phyloP scores from a whole-genome alignment of 1,140 invertebrate species.

The Papilio aristodemus region DNA sequence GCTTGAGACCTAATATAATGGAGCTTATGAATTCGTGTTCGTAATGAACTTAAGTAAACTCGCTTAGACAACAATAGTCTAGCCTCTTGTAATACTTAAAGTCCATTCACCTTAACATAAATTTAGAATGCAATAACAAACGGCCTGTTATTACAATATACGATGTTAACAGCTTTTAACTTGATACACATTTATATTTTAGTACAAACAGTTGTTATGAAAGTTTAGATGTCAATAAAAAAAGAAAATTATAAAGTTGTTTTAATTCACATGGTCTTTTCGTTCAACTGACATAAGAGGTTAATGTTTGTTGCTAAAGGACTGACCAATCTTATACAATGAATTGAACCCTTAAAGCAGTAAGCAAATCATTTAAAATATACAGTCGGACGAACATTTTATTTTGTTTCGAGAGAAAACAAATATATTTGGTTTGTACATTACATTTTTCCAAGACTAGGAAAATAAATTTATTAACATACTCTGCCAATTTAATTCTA shows the following conservation, averaged over 20 bases:
- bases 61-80: constrained; percentile 48
- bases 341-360: too few species aligned
- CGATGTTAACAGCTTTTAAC: constrained; percentile 75
- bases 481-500: too few species aligned
- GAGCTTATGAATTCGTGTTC: constrained; percentile 54
- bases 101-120: constrained; percentile 67
- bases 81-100: constrained; percentile 58
- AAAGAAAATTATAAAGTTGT: constrained; percentile 52
- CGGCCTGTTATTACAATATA: constrained; percentile 62
- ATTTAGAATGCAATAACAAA: constrained; percentile 60
- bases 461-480: too few species aligned
- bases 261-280: constrained; percentile 39
- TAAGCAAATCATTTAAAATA: too few species aligned
- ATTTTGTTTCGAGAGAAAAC: too few species aligned
- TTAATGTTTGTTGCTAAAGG: too few species aligned
- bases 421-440: too few species aligned
- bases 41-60: constrained; percentile 45
- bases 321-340: too few species aligned
- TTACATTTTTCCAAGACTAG: too few species aligned
- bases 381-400: too few species aligned
- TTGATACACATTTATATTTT: constrained; percentile 78
- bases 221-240: constrained; percentile 79
- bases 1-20: constrained; percentile 40
- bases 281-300: too few species aligned
- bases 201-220: constrained; percentile 78